Base-by-base conservation (phyloP, 2,888 invertebrate species). In the Diaprepes abbreviatus region DNA sequence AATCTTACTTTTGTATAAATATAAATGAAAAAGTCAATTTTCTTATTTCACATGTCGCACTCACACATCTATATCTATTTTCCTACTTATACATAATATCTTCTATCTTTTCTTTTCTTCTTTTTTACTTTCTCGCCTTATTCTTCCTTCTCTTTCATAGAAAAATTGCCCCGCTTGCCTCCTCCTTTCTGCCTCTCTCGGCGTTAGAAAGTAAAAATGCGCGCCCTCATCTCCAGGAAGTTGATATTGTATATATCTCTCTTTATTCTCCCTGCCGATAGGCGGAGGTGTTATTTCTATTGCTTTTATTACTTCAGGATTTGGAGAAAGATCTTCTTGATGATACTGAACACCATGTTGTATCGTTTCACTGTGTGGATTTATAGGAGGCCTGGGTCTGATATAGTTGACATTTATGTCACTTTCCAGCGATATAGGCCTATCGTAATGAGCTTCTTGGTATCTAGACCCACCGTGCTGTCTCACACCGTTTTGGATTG, bases 131-230 rank as follows among this genome's bases (percentile, higher is more conserved):
- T 57, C 57, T 36, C 63, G 36, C 31, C 48, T 58, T n/a, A 52
- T 12, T 36, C 58, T 24, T n/a, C 24, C 55, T 7, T 58, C 68
- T 72, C 79, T 79, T 16, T 80, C 74, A 57, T 79, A 82, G 63
- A 79, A 83, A 66, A 76, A 83, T 14, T 80, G 80, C 1, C 80
- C 76, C 9, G 81, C 80, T 79, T 80, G 85, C 77, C 82, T 79
- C 43, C 80, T 75, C 31, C 83, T 78, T 66, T 83, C 79, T 19
- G 82, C 86, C 17, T 89, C 87, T 77, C 91, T 92, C 1, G 93
- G 92, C 65, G 92, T 92, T 68, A 92, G 84, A 85, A 93, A 93
- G 81, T 92, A 93, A 78, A 92, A 92, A 83, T 92, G 93, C 0
- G 92, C 92, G 7, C 91, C 91, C 75, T 91, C 90, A 75, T 92